These are phyloP conservation scores for Pipistrellus nathusii DNA, from an alignment of 2,797 vertebrate species.

Conservation along the genomic window DNA sequence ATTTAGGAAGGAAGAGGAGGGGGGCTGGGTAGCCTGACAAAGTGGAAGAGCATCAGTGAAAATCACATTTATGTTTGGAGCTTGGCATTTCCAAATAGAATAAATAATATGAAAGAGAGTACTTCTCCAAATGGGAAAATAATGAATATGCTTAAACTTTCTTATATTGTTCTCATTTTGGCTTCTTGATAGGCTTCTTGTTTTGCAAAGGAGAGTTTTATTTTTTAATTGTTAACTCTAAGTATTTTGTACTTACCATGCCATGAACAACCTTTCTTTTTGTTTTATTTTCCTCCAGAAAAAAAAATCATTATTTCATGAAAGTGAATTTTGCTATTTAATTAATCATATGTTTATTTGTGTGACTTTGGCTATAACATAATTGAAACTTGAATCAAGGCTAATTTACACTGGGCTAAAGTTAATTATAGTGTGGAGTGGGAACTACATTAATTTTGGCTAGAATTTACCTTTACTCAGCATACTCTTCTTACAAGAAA, in stretches of 20 bases:
- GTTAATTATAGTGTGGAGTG: not conserved
- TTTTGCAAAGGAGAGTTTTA: not conserved
- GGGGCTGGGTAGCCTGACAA: constrained; percentile 69
- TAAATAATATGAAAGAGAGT: constrained; percentile 82
- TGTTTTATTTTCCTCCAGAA: constrained; percentile 49
- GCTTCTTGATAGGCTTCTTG: constrained; percentile 8
- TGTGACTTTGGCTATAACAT: not conserved
- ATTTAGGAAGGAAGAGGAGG: constrained; percentile 75
- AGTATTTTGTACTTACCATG: not conserved
- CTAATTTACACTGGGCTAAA: constrained; percentile 5
- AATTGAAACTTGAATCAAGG: constrained; percentile 58
- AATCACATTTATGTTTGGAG: constrained; percentile 82
- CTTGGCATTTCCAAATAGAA: constrained; percentile 78
- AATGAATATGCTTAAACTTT: constrained; percentile 43
- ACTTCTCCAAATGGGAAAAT: constrained; percentile 74
- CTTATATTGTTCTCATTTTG: not conserved
- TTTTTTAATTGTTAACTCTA: not conserved
- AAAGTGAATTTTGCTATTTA: constrained; percentile 48
- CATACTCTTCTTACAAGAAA: constrained; percentile 29
- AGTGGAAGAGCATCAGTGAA: constrained; percentile 84
- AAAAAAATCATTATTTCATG: constrained; percentile 43
- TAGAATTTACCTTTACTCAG: constrained; percentile 60
- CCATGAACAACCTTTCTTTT: not conserved
- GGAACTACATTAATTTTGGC: constrained; percentile 46
- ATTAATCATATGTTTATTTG: constrained; percentile 56